These are phyloP conservation scores for Spodoptera littoralis DNA, from an alignment of 2,888 invertebrate genomes.

Conservation along the genomic window DNA sequence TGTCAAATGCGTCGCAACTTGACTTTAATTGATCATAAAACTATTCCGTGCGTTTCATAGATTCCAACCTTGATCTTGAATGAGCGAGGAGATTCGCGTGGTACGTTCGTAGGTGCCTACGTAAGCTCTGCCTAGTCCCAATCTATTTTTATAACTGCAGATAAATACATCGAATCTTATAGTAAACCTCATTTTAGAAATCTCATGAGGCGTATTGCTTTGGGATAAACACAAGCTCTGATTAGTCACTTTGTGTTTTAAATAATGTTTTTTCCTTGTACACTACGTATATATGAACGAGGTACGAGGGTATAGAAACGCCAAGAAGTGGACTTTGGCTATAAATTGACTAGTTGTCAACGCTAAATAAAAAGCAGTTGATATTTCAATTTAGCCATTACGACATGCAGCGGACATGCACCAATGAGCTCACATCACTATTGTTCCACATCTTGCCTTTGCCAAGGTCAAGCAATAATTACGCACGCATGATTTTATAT, in stretches of 20 bases:
- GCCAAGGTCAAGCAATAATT: constrained; percentile 69
- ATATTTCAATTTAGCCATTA: constrained; percentile 62
- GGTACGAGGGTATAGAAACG: background rate
- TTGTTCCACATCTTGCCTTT: constrained; percentile 68
- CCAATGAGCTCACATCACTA: constrained; percentile 63
- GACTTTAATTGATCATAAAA: constrained; percentile 44
- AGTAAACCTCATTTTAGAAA: constrained; percentile 30
- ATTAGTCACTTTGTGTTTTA: background rate
- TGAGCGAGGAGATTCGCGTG: constrained; percentile 51
- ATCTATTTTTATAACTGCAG: constrained; percentile 54
- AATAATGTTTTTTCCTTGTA: too few species aligned
- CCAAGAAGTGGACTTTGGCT: constrained; percentile 7
- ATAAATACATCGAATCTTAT: constrained; percentile 40
- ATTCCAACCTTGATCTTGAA: constrained; percentile 63
- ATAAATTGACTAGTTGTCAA: constrained; percentile 17
- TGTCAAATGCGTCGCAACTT: constrained; percentile 31
- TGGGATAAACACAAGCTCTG: constrained; percentile 10
- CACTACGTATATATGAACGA: too few species aligned
- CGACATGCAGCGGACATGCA: constrained; percentile 66
- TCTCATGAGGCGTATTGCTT: constrained; percentile 14
- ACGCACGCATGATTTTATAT: constrained; percentile 58
- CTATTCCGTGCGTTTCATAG: constrained; percentile 45
- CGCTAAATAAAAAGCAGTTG: constrained; percentile 36
- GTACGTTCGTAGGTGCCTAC: constrained; percentile 48
- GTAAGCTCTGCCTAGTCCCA: constrained; percentile 50